A percentile compares a stretch with the other conserved stretches of the same genome.
phyloP scores from a whole-genome alignment of 2,888 invertebrate species.

The Dioctria rufipes region DNA sequence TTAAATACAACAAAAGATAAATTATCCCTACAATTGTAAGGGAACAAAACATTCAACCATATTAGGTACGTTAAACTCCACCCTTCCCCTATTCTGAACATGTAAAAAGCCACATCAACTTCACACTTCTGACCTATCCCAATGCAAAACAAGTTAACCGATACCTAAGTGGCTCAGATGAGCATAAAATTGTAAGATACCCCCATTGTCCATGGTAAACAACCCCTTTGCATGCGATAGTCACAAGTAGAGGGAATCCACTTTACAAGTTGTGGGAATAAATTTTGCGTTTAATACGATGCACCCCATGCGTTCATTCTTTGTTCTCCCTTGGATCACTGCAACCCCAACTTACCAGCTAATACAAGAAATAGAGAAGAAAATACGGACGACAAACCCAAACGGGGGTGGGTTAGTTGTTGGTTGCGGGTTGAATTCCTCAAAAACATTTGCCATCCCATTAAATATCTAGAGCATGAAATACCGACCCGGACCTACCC shows the following conservation, averaged over 20 bases:
- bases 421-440: conserved; percentile 13
- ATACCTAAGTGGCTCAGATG: conserved; percentile 32
- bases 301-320: conserved; percentile 26
- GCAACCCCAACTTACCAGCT: conserved; percentile 23
- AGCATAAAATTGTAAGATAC: conserved; percentile 42
- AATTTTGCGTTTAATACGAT: conserved; percentile 53
- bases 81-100: background rate
- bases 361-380: conserved; percentile 22
- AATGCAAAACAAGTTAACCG: conserved; percentile 36
- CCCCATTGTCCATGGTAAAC: conserved; percentile 41
- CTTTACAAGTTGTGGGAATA: conserved; percentile 35
- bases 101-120: conserved; percentile 21
- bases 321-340: conserved; percentile 21
- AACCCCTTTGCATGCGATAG: conserved; percentile 29
- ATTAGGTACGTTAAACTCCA: conserved; percentile 22
- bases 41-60: too few species aligned
- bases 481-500: conserved; percentile 49
- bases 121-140: conserved; percentile 37
- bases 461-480: conserved; percentile 49
- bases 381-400: background rate
- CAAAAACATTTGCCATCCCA: conserved; percentile 48
- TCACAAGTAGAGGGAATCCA: background rate
- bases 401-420: background rate
- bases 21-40: background rate
- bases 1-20: background rate